phyloP scores from a whole-genome alignment of 2,888 invertebrate genomes.

The Microctonus aethiopoides region DNA sequence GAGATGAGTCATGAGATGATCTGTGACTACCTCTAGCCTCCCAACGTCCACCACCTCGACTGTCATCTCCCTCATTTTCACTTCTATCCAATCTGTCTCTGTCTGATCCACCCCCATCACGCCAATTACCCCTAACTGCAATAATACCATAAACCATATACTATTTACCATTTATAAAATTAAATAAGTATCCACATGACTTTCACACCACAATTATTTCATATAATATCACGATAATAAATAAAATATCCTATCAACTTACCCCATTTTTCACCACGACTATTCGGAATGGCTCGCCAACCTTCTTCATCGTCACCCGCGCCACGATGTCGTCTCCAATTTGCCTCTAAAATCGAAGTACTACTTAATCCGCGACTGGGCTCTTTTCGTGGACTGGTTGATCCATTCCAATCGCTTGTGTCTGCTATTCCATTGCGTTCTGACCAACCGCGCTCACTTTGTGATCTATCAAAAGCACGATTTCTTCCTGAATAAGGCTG shows the following conservation, averaged over 20 bases:
- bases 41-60: conserved; percentile 54
- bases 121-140: conserved; percentile 67
- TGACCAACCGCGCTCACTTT: conserved; percentile 69
- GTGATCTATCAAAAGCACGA: conserved; percentile 64
- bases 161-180: not conserved
- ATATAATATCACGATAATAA: not conserved
- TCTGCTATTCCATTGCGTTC: conserved; percentile 70
- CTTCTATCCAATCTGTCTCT: conserved; percentile 57
- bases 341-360: conserved; percentile 64
- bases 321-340: conserved; percentile 69
- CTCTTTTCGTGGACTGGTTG: conserved; percentile 71
- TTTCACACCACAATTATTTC: no score
- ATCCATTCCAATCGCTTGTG: conserved; percentile 70
- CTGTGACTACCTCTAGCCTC: conserved; percentile 63
- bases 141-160: conserved; percentile 9
- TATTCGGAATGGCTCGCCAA: conserved; percentile 67
- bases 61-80: conserved; percentile 55
- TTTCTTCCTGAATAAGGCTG: conserved; percentile 61
- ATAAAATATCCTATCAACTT: conserved; percentile 43
- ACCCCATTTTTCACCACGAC: conserved; percentile 71
- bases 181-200: not conserved
- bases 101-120: conserved; percentile 64
- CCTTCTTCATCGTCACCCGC: conserved; percentile 70
- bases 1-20: conserved; percentile 58
- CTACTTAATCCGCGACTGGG: conserved; percentile 65